Conservation (phyloP, 2,113 vertebrate genomes). For the Ailurus styani region DNA sequence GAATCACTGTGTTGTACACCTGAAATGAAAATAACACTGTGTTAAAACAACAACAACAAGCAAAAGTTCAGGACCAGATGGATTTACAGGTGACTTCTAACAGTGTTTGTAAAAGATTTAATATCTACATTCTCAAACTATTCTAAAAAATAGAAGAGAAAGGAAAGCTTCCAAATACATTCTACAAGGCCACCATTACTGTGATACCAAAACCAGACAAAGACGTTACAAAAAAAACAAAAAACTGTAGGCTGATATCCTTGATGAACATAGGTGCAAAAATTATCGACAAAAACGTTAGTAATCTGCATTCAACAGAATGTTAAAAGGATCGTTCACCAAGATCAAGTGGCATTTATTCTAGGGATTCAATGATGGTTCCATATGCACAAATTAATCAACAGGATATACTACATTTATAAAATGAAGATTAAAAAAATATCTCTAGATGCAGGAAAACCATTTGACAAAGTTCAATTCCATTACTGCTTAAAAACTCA, state of each 20-base stretch:
- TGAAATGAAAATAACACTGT: neutral
- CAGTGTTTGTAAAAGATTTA: neutral
- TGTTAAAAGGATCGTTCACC: neutral
- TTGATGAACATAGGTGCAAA: neutral
- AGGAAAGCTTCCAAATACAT: neutral
- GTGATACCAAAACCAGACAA: neutral
- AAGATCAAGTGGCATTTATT: neutral
- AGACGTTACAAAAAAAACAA: neutral
- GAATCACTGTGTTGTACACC: neutral
- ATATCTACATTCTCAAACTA: neutral
- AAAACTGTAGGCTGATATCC: neutral
- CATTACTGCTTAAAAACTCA: neutral
- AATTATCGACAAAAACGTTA: neutral
- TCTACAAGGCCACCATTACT: neutral
- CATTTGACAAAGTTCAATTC: neutral
- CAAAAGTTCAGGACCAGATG: neutral
- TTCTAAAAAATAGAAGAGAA: neutral
- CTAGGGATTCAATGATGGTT: neutral
- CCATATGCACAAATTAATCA: neutral
- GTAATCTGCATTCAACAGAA: neutral
- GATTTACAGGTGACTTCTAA: neutral
- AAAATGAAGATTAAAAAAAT: neutral
- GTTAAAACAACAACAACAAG: neutral
- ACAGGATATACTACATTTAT: neutral
- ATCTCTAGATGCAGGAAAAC: neutral